Evolutionary conservation across 64 coral and sea anemone species (phyloP).

Genomic region (Platygyra sinensis): DNA sequence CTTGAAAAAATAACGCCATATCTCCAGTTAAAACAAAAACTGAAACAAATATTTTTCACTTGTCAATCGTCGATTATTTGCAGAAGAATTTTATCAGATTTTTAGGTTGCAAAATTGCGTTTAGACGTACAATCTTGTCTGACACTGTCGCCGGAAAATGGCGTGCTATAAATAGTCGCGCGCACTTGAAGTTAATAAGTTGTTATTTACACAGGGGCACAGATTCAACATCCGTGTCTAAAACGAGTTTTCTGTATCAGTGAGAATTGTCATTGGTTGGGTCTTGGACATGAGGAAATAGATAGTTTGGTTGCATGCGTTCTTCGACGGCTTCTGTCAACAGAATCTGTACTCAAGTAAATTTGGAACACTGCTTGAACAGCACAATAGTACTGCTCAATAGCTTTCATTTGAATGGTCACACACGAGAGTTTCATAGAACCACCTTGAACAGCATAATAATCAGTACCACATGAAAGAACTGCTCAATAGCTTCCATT

Average conservation of each 20-base stretch:
- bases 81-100: not conserved
- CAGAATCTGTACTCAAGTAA: not conserved
- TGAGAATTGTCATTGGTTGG: not conserved
- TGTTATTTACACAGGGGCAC: not conserved
- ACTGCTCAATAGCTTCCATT: not conserved
- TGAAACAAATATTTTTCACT: not conserved
- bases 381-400: too few relatives aligned
- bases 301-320: not conserved
- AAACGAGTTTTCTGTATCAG: not conserved
- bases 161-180: not conserved
- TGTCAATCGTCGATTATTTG: not conserved
- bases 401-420: too few relatives aligned
- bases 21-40: not conserved
- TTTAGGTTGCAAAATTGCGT: not conserved
- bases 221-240: not conserved
- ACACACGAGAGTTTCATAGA: too few relatives aligned
- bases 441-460: not conserved
- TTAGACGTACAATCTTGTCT: too few relatives aligned
- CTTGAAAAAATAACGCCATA: not conserved
- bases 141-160: not conserved
- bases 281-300: not conserved
- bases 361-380: too few relatives aligned
- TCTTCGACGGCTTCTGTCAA: not conserved
- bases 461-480: not conserved
- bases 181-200: conserved; percentile 13